Evolutionary conservation across 2,888 invertebrate genomes (phyloP), one percentile per base, ranked within the genome.

Genomic region (Agonopterix arenella): DNA sequence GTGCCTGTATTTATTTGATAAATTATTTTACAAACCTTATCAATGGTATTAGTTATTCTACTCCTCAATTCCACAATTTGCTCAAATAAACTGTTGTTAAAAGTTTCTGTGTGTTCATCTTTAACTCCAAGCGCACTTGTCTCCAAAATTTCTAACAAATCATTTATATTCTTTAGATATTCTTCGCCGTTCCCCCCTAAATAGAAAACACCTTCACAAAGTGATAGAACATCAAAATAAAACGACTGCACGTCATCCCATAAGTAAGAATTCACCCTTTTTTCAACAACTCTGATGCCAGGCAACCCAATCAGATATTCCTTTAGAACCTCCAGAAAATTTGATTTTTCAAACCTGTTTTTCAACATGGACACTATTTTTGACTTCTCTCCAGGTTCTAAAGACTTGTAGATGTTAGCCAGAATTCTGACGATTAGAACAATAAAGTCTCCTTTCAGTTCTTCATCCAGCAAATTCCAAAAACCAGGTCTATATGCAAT

Each of bases 351-450:
- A 63, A 84, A 76, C 51, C 72, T 76, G 4, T 66, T 68, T 58
- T 68, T 70, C 36, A 89, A 58, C 45, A 80, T 62, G n/a, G 56
- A 66, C 1, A 64, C 58, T 47, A 85, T 76, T 68, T 78, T 80
- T 3, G 79, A 73, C 48, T 71, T 84, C 52, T 83, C 83, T 40
- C 66, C 66, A 11, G 62, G 62, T 49, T 79, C 70, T 48, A 85
- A 57, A 1, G 72, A 73, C 52, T 68, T 75, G 59, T 77, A 89
- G 11, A 90, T 61, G 49, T 76, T 80, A 4, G 76, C 71, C 47
- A 90, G 57, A 59, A 90, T 72, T 70, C 73, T 83, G 1, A 89
- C 73, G 13, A 90, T 80, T 51, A 90, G 64, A 48, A 90, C 83
- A 53, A 90, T 76, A 57, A 78, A 82, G 60, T 90, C 90, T 36